Evolutionary conservation across 1,140 invertebrate species (phyloP).

Genomic region (Drosophila orosa): DNA sequence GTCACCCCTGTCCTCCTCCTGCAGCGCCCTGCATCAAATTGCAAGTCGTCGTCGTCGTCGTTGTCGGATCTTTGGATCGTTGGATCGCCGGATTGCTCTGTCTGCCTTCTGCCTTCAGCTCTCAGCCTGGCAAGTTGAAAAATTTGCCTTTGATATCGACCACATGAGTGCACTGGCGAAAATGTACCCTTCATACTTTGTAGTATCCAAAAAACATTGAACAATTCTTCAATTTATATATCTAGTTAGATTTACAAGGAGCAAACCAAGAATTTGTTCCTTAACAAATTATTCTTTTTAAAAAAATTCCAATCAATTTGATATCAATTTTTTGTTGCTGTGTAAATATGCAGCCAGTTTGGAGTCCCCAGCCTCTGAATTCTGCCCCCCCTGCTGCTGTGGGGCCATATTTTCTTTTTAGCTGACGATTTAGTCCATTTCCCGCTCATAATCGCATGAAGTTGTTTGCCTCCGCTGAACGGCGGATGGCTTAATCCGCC

Average conservation of each 20-base stretch:
- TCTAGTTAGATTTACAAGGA: not conserved
- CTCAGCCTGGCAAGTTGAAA: conserved; percentile 58
- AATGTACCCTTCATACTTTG: not conserved
- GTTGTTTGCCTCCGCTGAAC: conserved; percentile 55
- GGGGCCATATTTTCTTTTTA: conserved; percentile 70
- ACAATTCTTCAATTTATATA: not conserved
- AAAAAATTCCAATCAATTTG: not conserved
- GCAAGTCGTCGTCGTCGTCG: conserved; percentile 37
- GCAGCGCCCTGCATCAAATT: conserved; percentile 50
- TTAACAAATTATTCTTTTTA: not conserved
- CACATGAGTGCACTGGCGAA: conserved; percentile 37
- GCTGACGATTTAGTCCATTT: conserved; percentile 70
- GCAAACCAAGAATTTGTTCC: not conserved
- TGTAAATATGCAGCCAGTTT: conserved; percentile 10
- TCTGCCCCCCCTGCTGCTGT: conserved; percentile 29
- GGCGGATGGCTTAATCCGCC: conserved; percentile 51
- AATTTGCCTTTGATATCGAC: conserved; percentile 76
- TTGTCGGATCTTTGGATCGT: conserved; percentile 44
- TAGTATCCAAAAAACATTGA: too few relatives aligned
- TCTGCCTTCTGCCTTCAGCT: conserved; percentile 27
- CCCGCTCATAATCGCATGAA: conserved; percentile 71
- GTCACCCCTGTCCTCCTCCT: conserved; percentile 37
- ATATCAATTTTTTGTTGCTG: not conserved
- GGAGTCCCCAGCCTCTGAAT: not conserved
- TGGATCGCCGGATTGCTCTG: conserved; percentile 33